Conservation (phyloP, 2,888 invertebrate species). For the Prenolepis imparis region DNA sequence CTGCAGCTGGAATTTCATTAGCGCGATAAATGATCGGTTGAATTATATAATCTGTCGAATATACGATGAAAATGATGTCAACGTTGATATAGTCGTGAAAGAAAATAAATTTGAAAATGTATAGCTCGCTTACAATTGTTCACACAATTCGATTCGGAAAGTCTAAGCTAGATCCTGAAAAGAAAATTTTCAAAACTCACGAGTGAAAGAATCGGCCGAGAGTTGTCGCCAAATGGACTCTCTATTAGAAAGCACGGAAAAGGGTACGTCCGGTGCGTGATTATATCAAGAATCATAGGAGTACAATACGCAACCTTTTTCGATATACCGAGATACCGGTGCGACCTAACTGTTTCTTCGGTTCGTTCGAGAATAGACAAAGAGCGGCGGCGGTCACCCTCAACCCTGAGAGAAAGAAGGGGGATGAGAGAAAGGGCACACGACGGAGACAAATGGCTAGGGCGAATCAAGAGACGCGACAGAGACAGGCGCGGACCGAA, state of each 20-base stretch:
- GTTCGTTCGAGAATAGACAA: slow-evolving; percentile 45
- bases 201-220: not conserved
- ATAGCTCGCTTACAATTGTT: not conserved
- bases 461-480: slow-evolving; percentile 57
- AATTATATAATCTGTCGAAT: not conserved
- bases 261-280: slow-evolving; percentile 23
- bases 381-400: slow-evolving; percentile 28
- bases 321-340: slow-evolving; percentile 47
- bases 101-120: not conserved
- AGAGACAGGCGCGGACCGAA: slow-evolving; percentile 26
- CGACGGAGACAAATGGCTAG: slow-evolving; percentile 57
- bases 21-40: slow-evolving; percentile 43
- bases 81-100: not conserved
- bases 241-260: slow-evolving; percentile 10
- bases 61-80: not conserved
- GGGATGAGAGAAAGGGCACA: slow-evolving; percentile 12
- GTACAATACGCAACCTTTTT: slow-evolving; percentile 59
- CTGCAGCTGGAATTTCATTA: slow-evolving; percentile 14
- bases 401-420: slow-evolving; percentile 6
- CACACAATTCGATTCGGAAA: not conserved
- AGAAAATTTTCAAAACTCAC: not conserved
- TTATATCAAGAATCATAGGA: slow-evolving; percentile 40
- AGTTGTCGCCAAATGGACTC: not conserved
- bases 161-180: not conserved
- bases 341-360: slow-evolving; percentile 70